Evolutionary conservation across 2,797 vertebrate genomes (phyloP), one percentile per base, ranked within the genome.

Genomic region (Prionace glauca): DNA sequence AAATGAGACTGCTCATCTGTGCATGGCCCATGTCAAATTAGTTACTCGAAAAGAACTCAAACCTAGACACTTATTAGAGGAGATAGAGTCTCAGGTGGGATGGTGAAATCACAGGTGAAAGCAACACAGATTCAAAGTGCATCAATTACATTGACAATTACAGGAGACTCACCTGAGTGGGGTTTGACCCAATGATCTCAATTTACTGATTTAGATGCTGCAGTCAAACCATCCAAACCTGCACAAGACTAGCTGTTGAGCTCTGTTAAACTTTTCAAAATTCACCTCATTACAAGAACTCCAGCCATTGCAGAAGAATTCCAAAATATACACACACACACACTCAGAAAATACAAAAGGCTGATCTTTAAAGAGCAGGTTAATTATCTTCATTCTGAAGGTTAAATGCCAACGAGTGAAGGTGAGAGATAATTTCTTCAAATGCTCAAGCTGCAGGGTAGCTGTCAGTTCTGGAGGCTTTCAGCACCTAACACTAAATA

Each of bases 381-480:
- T 69, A 92, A 92, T 92, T 92, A 41, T 69, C 90, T n/a, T 92
- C 87, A 41, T 90, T 90, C 87, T 62, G 18, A 65, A 90, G 29
- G 56, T n/a, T 90, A n/a, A 65, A 62, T n/a, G 32, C 56, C 32
- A 32, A 65, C 32, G 29, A 90, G 26, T 32, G 60, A 65, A 90
- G 86, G 5, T 90, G 4, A 90, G 87, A n/a, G 29, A 32, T 90
- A 62, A 62, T 32, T 90, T 62, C 26, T 90, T 62, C 50, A n/a
- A n/a, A 90, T 62, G 50, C 12, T 90, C 12, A 18, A 84, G 62
- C 62, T n/a, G 56, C 56, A 90, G 87, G 3, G 26, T 18, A 29
- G 50, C 56, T 62, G 26, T 32, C 87, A 90, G 87, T 90, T 60
- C 29, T 90, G 26, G 87, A 16, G 36, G 11, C 0, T 56, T 87